These are phyloP conservation scores for Aphis gossypii DNA, from an alignment of 1,140 invertebrate species.

Conservation along the genomic window DNA sequence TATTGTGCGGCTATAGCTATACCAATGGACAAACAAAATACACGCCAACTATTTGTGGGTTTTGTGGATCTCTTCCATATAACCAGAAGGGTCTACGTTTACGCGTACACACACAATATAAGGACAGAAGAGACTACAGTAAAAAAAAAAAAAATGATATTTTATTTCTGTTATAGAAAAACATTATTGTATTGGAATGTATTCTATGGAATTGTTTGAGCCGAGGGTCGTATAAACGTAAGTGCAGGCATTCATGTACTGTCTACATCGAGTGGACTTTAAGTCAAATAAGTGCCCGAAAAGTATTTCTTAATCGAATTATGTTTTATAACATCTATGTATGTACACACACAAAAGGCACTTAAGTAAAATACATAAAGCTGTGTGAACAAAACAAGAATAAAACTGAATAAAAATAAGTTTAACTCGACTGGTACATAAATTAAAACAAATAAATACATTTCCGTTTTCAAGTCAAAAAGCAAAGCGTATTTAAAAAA, in stretches of 20 bases:
- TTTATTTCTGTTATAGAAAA: constrained; percentile 46
- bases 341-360: neutral
- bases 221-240: neutral
- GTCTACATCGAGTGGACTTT: constrained; percentile 19
- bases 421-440: neutral
- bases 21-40: constrained; percentile 4
- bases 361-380: neutral
- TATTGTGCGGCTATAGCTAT: neutral
- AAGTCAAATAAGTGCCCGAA: constrained; percentile 27
- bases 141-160: constrained; percentile 41
- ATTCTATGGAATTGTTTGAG: neutral
- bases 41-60: constrained; percentile 17
- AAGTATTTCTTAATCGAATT: constrained; percentile 44
- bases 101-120: neutral
- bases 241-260: neutral
- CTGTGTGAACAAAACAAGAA: neutral
- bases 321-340: constrained; percentile 15
- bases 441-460: neutral
- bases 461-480: neutral
- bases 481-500: neutral
- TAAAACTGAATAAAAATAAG: neutral
- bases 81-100: neutral
- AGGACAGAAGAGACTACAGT: constrained; percentile 15
- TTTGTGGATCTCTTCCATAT: neutral
- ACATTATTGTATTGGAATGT: neutral